Evolutionary conservation across 2,888 invertebrate species (phyloP).

Genomic region (Carterocephalus palaemon): DNA sequence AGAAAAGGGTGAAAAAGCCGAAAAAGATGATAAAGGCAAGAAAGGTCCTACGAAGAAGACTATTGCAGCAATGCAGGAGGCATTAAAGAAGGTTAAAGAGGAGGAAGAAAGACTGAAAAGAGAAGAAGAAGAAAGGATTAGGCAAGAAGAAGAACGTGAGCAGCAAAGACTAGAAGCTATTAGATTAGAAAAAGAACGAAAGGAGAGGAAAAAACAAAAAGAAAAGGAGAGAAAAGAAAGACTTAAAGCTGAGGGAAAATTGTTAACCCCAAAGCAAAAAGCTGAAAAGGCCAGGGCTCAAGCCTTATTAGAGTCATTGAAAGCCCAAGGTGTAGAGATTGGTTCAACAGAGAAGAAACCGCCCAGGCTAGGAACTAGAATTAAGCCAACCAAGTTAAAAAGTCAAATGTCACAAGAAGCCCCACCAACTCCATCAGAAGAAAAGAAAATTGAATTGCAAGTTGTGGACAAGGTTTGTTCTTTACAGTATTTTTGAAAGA

Average conservation of each 20-base stretch:
- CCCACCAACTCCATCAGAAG: conserved; percentile 68
- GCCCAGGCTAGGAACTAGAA: conserved; percentile 84
- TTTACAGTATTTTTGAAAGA: no score
- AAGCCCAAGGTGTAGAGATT: conserved; percentile 91
- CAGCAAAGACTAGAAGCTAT: conserved; percentile 85
- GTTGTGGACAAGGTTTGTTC: conserved; percentile 67
- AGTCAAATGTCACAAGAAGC: conserved; percentile 80
- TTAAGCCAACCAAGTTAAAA: conserved; percentile 84
- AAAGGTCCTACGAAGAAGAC: conserved; percentile 90
- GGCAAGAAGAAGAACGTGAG: conserved; percentile 86
- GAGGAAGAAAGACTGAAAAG: conserved; percentile 87
- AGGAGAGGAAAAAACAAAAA: conserved; percentile 92
- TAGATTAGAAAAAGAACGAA: conserved; percentile 90
- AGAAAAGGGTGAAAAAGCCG: conserved; percentile 68
- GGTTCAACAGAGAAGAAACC: conserved; percentile 84
- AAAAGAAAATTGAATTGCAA: conserved; percentile 72
- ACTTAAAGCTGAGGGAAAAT: conserved; percentile 97
- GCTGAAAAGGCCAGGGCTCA: conserved; percentile 93
- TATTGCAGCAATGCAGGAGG: conserved; percentile 95
- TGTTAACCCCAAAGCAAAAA: conserved; percentile 95
- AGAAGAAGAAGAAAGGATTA: conserved; percentile 90
- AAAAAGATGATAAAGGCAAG: conserved; percentile 79
- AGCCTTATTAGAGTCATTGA: conserved; percentile 91
- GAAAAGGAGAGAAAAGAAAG: conserved; percentile 95
- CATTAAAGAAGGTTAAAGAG: conserved; percentile 91